These are phyloP conservation scores for Lasioglossum baleicum DNA, from an alignment of 1,140 invertebrate genomes.

Conservation along the genomic window DNA sequence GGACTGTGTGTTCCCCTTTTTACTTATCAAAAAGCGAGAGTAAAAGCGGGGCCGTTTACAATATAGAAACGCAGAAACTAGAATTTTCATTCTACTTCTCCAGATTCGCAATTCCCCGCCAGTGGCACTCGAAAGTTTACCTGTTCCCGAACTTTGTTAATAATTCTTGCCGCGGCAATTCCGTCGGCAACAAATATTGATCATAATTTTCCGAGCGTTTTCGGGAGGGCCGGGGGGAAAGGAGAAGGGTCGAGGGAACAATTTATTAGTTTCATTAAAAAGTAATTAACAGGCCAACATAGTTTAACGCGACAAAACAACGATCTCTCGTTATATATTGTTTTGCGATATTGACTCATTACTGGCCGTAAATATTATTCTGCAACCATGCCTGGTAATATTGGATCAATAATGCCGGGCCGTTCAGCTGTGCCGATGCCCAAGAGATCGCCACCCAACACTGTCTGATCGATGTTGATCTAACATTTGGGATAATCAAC, in stretches of 20 bases:
- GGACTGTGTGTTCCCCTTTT: not conserved
- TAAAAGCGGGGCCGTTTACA: not conserved
- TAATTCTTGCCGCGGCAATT: not conserved
- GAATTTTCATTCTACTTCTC: too few relatives aligned
- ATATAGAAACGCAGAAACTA: not conserved
- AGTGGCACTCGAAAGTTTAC: not conserved
- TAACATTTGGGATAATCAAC: constrained; percentile 1
- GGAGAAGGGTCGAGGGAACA: too few relatives aligned
- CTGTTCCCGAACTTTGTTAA: constrained; percentile 3
- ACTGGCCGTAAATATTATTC: constrained; percentile 40
- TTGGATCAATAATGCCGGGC: constrained; percentile 17
- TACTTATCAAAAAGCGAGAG: not conserved
- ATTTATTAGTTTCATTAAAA: constrained; percentile 31
- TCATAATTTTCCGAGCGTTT: not conserved
- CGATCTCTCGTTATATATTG: constrained; percentile 11
- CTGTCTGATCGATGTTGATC: constrained; percentile 25
- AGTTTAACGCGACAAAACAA: not conserved
- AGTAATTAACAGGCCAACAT: constrained; percentile 16
- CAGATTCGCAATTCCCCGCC: too few relatives aligned
- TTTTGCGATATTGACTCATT: constrained; percentile 32
- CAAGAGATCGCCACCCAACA: not conserved
- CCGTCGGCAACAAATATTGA: not conserved
- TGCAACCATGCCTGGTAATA: not conserved
- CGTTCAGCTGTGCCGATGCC: not conserved
- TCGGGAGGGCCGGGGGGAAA: too few relatives aligned